Base-by-base conservation (phyloP, 2,888 invertebrate species). In the Halictus quadricinctus region DNA sequence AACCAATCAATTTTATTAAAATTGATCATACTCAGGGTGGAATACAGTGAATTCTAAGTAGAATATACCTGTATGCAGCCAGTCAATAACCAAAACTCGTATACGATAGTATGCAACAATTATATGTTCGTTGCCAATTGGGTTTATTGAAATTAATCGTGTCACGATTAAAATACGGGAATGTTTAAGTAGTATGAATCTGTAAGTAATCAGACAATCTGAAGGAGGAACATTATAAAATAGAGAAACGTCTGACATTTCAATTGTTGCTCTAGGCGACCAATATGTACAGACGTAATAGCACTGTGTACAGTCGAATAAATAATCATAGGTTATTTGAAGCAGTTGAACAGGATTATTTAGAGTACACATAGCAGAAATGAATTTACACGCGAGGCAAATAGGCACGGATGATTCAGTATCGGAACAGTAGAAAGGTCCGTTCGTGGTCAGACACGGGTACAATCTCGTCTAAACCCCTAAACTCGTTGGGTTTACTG, bases 331-430 rank as follows among this genome's bases (percentile, higher is more conserved):
- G 58, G 10, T n/a, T 58, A 10, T 58, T 29, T 29, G 0, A 60
- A 64, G 29, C 64, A n/a, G 64, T 29, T 29, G 29, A 60, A 29
- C 66, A 18, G 18, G 66, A 66, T 36, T 21, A 36, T 66, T 66
- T 66, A 41, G 36, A 66, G 21, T 36, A 10, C 66, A 66, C 66
- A 18, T 21, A 36, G 41, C 18, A 36, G 36, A 36, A 66, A 66
- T 66, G 36, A 66, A 66, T 66, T 66, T 66, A 36, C 36, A 66
- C 66, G 36, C 66, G 36, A 66, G 12, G 36, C 66, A 66, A 66
- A 41, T 41, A 21, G 10, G 36, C 66, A 10, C 36, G 29, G 36
- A 15, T 36, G 29, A 66, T 41, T 66, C 36, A 2, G 21, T 4
- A 36, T 36, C 36, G 36, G 10, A 66, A 41, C 66, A 66, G 66